Base-by-base conservation (phyloP, 2,797 vertebrate genomes). In the Poecilia picta region DNA sequence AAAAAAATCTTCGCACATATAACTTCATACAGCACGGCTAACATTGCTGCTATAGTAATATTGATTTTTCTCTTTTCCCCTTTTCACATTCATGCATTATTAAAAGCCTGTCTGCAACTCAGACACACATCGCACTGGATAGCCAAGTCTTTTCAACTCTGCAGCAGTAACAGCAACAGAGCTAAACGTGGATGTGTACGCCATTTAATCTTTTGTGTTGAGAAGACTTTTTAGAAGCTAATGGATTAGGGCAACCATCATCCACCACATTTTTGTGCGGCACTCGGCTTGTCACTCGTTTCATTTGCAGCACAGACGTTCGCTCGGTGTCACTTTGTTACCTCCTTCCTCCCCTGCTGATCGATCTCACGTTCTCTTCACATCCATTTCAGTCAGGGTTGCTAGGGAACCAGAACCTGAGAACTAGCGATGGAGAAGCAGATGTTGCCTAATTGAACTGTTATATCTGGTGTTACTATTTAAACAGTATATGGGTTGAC, bases 1-100 rank as follows among this genome's bases (percentile, higher is more conserved):
- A 97, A 53, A 97, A 97, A 97, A 97, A 77, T 96, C 96, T 86
- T 96, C 73, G 84, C 51, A 83, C 78, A 81, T 90, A 90, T 87
- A 91, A 92, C 79, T 84, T 87, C 86, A 93, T 89, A 88, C 78
- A 28, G 82, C 88, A 81, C 89, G 39, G 53, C 51, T 71, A 73
- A 78, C 71, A 86, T 87, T 83, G 76, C 83, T 74, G 76, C 86
- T 80, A 57, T 78, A 72, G 77, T 71, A 20, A 74, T 90, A 93
- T 94, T 92, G 92, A 94, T 92, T 91, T 86, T 49, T 59, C 18
- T 66, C 11, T 43, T 43, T 47, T 49, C 43, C 46, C 8, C 25
- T 33, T 76, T 80, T 85, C 45, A 74, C 57, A 76, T 84, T 90
- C 90, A 92, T 94, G 86, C 83, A 93, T 93, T 94, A 93, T 95